Evolutionary conservation across 2,888 invertebrate genomes (phyloP).

Genomic region (Kryphioiulus occultus): DNA sequence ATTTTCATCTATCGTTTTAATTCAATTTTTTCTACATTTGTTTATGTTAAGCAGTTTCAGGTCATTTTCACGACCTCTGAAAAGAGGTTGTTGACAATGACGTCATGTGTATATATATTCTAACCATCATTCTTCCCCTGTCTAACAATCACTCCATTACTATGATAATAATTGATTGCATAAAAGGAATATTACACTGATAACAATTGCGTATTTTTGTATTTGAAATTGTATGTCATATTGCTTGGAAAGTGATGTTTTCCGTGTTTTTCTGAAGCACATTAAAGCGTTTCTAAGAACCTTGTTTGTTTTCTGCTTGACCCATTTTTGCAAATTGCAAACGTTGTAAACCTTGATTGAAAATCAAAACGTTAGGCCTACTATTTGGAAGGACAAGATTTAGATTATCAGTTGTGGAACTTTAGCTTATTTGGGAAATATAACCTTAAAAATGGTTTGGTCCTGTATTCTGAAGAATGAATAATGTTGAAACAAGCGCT

Average conservation of each 20-base stretch:
- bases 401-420: too few species aligned
- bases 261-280: conserved; percentile 19
- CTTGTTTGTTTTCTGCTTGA: too few species aligned
- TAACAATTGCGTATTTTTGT: conserved; percentile 16
- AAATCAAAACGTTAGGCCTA: too few species aligned
- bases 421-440: too few species aligned
- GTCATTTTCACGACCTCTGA: background rate
- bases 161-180: background rate
- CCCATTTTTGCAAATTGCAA: too few species aligned
- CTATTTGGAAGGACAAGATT: too few species aligned
- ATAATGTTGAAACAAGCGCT: too few species aligned
- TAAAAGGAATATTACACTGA: background rate
- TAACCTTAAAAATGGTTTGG: too few species aligned
- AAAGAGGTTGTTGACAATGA: background rate
- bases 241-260: background rate
- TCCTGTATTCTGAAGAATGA: too few species aligned
- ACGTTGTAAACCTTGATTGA: too few species aligned
- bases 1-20: background rate
- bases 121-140: background rate
- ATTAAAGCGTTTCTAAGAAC: background rate
- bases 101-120: background rate
- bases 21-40: background rate
- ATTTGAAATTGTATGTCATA: conserved; percentile 15
- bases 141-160: background rate
- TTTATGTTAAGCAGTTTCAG: background rate